A percentile compares a stretch with the other conserved stretches of the same genome.
These are phyloP conservation scores for Epistrophe grossulariae DNA, from an alignment of 2,888 invertebrate genomes.

Conservation along the genomic window DNA sequence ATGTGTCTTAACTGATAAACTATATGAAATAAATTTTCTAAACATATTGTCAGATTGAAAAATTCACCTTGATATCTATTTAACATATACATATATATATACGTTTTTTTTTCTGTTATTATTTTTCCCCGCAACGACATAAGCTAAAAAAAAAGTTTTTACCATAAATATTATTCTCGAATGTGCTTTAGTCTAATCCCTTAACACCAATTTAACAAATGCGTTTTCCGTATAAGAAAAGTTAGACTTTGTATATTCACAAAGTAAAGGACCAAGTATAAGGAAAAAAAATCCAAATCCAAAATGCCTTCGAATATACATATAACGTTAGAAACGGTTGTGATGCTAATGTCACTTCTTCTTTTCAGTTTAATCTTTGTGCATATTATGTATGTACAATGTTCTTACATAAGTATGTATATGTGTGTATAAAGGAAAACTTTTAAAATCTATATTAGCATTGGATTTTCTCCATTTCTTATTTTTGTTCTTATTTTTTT, in stretches of 20 bases:
- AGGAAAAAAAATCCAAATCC: not conserved
- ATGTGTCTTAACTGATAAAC: not conserved
- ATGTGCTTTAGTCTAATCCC: not conserved
- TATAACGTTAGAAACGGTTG: not conserved
- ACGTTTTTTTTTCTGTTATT: not conserved
- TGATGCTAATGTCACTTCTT: slow-evolving; percentile 10
- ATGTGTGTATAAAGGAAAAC: not conserved
- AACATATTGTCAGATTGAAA: not conserved
- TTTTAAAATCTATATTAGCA: slow-evolving; percentile 7
- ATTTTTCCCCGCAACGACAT: not conserved
- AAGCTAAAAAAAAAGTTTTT: not conserved
- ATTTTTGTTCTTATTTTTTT: not conserved
- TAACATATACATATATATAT: too few relatives aligned
- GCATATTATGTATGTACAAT: not conserved
- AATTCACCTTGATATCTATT: not conserved
- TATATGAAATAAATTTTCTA: not conserved
- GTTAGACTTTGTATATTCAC: slow-evolving; percentile 10
- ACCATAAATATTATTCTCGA: slow-evolving; percentile 8
- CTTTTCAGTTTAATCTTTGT: slow-evolving; percentile 11
- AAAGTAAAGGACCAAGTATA: not conserved
- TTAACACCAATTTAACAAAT: slow-evolving; percentile 27
- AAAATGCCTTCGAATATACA: not conserved
- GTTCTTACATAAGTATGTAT: not conserved
- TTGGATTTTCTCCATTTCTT: not conserved
- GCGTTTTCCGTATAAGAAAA: slow-evolving; percentile 3